phyloP scores from a whole-genome alignment of 2,888 invertebrate genomes.

The Schrankia costaestrigalis region DNA sequence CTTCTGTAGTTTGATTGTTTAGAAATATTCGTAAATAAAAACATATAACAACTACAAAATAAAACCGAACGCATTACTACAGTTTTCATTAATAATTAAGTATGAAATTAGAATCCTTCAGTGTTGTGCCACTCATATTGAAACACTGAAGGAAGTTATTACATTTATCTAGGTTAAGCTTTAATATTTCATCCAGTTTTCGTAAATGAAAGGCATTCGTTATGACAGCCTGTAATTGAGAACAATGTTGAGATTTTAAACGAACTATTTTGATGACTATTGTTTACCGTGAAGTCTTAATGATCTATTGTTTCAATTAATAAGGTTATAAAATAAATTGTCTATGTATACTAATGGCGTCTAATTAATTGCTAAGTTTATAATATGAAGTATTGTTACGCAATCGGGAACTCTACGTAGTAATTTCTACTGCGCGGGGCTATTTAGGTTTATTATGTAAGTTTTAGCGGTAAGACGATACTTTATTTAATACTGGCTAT shows the following conservation, averaged over 20 bases:
- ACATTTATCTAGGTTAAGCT: too few species aligned
- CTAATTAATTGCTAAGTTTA: constrained; percentile 26
- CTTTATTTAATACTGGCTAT: constrained; percentile 5
- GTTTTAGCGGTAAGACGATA: constrained; percentile 2
- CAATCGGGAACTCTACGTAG: constrained; percentile 12
- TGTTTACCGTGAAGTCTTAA: constrained; percentile 32
- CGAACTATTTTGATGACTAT: constrained; percentile 22
- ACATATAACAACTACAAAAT: too few species aligned
- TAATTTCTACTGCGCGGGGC: constrained; percentile 11
- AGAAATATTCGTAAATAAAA: too few species aligned
- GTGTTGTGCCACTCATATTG: too few species aligned
- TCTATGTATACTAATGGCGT: constrained; percentile 18
- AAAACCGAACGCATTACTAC: too few species aligned
- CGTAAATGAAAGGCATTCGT: too few species aligned
- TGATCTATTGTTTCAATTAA: constrained; percentile 34
- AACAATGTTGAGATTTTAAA: constrained; percentile 29
- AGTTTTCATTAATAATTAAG: too few species aligned
- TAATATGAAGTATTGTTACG: constrained; percentile 25
- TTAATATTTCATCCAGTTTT: too few species aligned
- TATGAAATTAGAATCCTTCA: too few species aligned
- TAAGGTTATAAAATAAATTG: constrained; percentile 28
- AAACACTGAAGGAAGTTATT: too few species aligned
- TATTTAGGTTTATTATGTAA: constrained; percentile 18
- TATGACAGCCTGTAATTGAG: constrained; percentile 8
- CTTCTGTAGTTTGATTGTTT: too few species aligned